Percentiles rank a stretch among this genome's conserved stretches.
Evolutionary conservation across 1,140 invertebrate genomes (phyloP).

Genomic region (Belonocnema kinseyi): DNA sequence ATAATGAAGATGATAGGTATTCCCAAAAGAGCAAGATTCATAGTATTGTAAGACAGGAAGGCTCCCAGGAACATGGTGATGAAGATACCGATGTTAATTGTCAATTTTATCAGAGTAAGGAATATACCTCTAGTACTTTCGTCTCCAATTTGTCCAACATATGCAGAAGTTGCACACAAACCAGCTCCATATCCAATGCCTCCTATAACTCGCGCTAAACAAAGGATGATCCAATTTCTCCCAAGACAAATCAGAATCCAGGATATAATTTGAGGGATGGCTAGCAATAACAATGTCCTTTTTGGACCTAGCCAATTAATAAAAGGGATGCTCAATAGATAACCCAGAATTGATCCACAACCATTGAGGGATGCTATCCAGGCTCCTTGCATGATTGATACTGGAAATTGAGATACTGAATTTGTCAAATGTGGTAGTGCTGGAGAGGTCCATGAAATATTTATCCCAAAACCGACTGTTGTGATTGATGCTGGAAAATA

Average conservation of each 20-base stretch:
- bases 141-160: constrained; percentile 10
- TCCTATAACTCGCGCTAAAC: background rate
- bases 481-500: background rate
- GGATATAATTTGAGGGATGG: too few relatives aligned
- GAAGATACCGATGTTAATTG: constrained; percentile 1
- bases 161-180: background rate
- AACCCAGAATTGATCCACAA: background rate
- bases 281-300: background rate
- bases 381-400: background rate
- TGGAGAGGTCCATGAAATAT: background rate
- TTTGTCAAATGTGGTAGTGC: background rate
- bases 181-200: constrained; percentile 11
- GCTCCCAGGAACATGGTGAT: constrained; percentile 4
- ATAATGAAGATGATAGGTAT: background rate
- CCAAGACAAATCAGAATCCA: background rate
- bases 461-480: background rate
- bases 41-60: background rate
- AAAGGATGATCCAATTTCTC: constrained; percentile 3
- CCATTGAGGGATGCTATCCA: background rate
- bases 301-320: background rate
- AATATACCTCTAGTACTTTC: constrained; percentile 5
- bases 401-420: background rate
- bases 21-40: constrained; percentile 10
- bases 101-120: background rate
- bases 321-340: background rate